Evolutionary conservation across 2,888 invertebrate genomes (phyloP), one percentile per base, ranked within the genome.

Genomic region (Luperina nickerlii): DNA sequence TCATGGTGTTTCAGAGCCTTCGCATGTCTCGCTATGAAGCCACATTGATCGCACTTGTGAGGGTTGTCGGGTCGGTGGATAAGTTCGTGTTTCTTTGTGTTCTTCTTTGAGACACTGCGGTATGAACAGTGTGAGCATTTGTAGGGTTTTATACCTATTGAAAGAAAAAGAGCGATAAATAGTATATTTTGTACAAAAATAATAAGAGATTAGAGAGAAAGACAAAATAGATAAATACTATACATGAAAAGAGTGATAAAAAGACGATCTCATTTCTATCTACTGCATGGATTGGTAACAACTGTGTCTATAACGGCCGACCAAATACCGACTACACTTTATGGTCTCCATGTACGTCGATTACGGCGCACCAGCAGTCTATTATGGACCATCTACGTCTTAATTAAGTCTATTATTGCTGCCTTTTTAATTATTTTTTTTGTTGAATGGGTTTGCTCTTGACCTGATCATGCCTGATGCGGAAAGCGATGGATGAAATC

Each of bases 21-120:
- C 0, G 85, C 82, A 69, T 96, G 94, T 0, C 93, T 82, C 0
- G 94, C 95, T 0, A 95, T 92, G 82, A 93, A 93, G 0, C 92
- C 91, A 18, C 96, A 96, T 0, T 90, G 82, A 0, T 83, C 80
- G 62, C 95, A 95, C 48, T 92, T 92, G 4, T 94, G 84, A 0
- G 96, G 96, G 74, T 96, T 95, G 70, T 95, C 94, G 0, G 92
- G 91, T 0, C 94, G 83, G 66, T 96, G 96, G 0, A 94, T 94
- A 0, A 89, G 68, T 60, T 96, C 95, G 42, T 96, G 96, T 76
- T 94, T 94, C 71, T 95, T 95, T 0, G 94, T 88, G 74, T 96
- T 96, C 83, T 95, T 96, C 89, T 95, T 96, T 0, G 96, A 96
- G 0, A 92, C 96, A 13, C 94, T 95, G 0, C 94, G 83, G 87